Base-by-base conservation (phyloP, 2,113 vertebrate species). In the Tiliqua scincoides region DNA sequence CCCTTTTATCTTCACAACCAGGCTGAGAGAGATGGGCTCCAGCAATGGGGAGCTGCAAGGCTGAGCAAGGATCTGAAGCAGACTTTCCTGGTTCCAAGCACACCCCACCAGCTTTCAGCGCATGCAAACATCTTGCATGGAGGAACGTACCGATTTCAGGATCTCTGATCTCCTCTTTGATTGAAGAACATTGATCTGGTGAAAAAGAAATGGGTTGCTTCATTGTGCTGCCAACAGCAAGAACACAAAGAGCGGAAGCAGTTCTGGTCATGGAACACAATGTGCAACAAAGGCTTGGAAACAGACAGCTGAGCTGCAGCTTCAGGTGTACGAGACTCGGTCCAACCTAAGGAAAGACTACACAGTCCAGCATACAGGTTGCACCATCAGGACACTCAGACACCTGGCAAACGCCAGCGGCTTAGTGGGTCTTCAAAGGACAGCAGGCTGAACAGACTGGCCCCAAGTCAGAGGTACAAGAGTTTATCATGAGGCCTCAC, bases 111-210 rank as follows among this genome's bases (percentile, higher is more conserved):
- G 43, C 43, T 5, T 8, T 48, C 43, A 48, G 43, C 43, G 4
- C 8, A 48, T 48, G 43, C 4, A 48, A 48, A n/a, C n/a, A n/a
- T n/a, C n/a, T n/a, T n/a, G n/a, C n/a, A n/a, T n/a, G n/a, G n/a
- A 84, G 83, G 52, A 79, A 43, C 98, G 97, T 96, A 99, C 99
- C 87, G 99, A 99, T 97, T 99, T 99, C 86, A 99, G 96, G 92
- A 99, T 98, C 97, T 99, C 99, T 37, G 98, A 98, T 96, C 98
- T 97, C 92, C 98, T 97, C 96, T 99, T 99, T 88, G 98, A 99
- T 92, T 99, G 99, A 85, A 99, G 98, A 70, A 99, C 98, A 18
- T 99, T 99, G 91, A 99, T 99, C 99, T 99, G 90, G 43, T 9
- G 2, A 82, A 73, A 68, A 59, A 57, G 2, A 95, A 61, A n/a